Base-by-base conservation (phyloP, 2,113 vertebrate genomes). In the Podiceps cristatus region DNA sequence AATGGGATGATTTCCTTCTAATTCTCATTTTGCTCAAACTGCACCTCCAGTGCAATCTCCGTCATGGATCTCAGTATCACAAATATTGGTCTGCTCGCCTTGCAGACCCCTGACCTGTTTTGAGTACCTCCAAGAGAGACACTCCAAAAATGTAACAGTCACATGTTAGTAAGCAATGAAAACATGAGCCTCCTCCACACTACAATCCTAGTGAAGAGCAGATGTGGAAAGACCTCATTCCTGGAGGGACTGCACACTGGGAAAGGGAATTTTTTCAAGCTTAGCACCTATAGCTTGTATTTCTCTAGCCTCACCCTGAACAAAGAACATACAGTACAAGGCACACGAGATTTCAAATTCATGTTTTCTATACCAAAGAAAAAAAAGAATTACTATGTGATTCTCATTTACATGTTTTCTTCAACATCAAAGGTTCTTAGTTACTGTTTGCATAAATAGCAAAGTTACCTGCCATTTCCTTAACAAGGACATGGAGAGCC, bases 291-390 rank as follows among this genome's bases (percentile, higher is more conserved):
- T 15, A n/a, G 23, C 18, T 64, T 90, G 2, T 24, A 31, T 59
- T 90, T 83, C 91, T 74, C n/a, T 40, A 88, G 15, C 19, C 14
- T 93, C 45, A 37, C 29, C 28, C 50, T 71, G 20, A 93, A 23
- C 22, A 63, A 91, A 76, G 10, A 49, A 74, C 7, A 49, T 47
- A 64, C 7, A 82, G 11, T 31, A 47, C 0, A 0, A 73, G 18
- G 47, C 25, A 79, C 11, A 44, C 0, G 2, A 75, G 4, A 69
- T 69, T 49, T 88, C 40, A 67, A 86, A 85, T 29, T 67, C 52
- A 33, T 75, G 16, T 4, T 64, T 78, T 85, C 28, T 59, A 24
- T 47, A 23, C 5, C 3, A 13, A 47, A 59, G 66, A 49, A 25
- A 60, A 59, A 84, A 42, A 20, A 0, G 64, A 72, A 58, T 66